Evolutionary conservation across 1,140 invertebrate genomes (phyloP), one percentile per base, ranked within the genome.

Genomic region (Lordiphosa mommai): DNA sequence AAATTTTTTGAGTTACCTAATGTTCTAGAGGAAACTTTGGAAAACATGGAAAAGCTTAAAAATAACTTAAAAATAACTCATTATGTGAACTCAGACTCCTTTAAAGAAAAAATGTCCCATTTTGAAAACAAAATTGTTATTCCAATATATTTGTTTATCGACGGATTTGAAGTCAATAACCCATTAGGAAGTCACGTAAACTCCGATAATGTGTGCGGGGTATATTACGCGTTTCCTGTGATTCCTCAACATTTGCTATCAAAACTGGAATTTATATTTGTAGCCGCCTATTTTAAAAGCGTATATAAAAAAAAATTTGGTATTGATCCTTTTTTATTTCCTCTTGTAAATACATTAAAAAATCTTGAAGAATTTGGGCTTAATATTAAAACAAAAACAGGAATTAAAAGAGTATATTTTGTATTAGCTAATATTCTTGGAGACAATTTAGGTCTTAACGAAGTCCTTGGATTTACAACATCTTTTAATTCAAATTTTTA

Each of bases 101-200:
- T 37, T 16, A 37, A 37, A 37, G 8, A 37, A 14, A 36, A 37
- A 13, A 2, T 37, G 9, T 37, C 34, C 7, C 34, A 37, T 12
- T 37, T 37, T 6, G 10, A 37, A 14, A 13, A 13, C 10, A 37
- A 37, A 7, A 37, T 37, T 13, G 34, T 37, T 4, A 37, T 37
- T 7, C 34, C 34, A 17, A 17, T 17, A 3, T 41, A 16, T 41
- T 9, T 41, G 8, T 23, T 10, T 41, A 0, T 41, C 1, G 38
- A 41, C 14, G 38, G 38, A 20, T 41, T 41, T 23, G 17, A 23
- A 17, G 38, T 41, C 3, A 41, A 41, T 9, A 41, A 17, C n/a
- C 38, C 38, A 9, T 8, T 41, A 23, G 38, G 38, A 41, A 41
- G 38, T n/a, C 38, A 41, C n/a, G 9, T 17, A 17, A n/a, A n/a